Percentiles rank a stretch among this genome's conserved stretches.
Evolutionary conservation across 2,888 invertebrate genomes (phyloP).

Genomic region (Frankliniella intonsa): DNA sequence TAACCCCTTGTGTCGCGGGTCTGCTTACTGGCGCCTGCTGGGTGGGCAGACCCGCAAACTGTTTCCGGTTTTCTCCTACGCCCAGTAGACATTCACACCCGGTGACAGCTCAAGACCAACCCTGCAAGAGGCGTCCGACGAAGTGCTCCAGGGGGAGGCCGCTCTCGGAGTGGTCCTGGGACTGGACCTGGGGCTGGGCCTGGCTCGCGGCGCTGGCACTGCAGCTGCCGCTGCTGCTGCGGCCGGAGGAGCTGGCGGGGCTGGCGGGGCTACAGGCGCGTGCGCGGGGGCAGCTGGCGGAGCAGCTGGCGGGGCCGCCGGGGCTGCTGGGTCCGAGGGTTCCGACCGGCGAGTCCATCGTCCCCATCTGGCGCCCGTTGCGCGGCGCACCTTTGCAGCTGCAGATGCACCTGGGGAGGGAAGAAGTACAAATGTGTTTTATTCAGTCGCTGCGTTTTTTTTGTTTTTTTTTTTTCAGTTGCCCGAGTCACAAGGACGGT

Average conservation of each 20-base stretch:
- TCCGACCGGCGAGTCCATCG: neutral
- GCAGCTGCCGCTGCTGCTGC: neutral
- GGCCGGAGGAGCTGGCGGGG: neutral
- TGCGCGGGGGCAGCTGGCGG: neutral
- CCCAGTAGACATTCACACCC: too few species aligned
- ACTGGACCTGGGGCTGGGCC: neutral
- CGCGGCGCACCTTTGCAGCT: neutral
- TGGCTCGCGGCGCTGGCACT: neutral
- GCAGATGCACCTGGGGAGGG: too few species aligned
- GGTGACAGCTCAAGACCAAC: conserved; percentile 35
- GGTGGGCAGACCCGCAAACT: too few species aligned
- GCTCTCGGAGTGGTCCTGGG: neutral
- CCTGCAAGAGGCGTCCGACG: conserved; percentile 49
- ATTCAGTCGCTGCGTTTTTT: too few species aligned
- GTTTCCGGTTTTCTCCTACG: too few species aligned
- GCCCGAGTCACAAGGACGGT: too few species aligned
- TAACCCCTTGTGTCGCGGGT: too few species aligned
- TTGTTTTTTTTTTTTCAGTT: too few species aligned
- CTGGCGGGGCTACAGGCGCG: neutral
- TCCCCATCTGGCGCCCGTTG: neutral
- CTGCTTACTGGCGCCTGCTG: too few species aligned
- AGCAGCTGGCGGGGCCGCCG: neutral
- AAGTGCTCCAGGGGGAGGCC: conserved; percentile 45
- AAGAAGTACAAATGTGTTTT: too few species aligned
- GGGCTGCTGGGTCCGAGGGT: neutral